Base-by-base conservation (phyloP, 2,113 vertebrate genomes). In the Hystrix brachyura region DNA sequence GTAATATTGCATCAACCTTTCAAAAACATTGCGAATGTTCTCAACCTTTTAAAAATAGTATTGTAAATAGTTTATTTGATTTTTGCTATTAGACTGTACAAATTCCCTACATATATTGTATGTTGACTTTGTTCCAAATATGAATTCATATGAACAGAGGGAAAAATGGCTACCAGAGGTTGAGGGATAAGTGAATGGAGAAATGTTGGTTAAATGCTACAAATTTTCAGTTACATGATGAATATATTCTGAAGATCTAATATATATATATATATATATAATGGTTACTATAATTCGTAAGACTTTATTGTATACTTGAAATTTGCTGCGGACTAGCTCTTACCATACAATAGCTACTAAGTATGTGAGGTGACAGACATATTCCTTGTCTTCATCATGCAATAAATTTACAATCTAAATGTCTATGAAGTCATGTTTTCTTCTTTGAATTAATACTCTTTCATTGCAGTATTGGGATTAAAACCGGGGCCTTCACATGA, bases 101-200 rank as follows among this genome's bases (percentile, higher is more conserved):
- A 64, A 60, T 34, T 74, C 25, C 3, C 34, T 34, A 23, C 59
- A 5, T 21, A 25, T 21, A 32, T 60, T 32, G 14, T 12, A 12
- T 19, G 13, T 46, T 18, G 23, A 81, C 32, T 19, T 19, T 15
- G 18, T n/a, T 43, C 51, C 15, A 43, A 7, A 59, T 29, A 59
- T 18, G 27, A 59, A 59, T 19, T 43, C 25, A 32, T 32, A 60
- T 15, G 29, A 53, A 14, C 17, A 60, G n/a, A 14, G 5, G 59
- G 29, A 46, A 29, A 0, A 67, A 4, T 86, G 19, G 2, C 14
- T 69, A 34, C 5, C 2, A n/a, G 29, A 34, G 6, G 1, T 10
- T 8, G 3, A 34, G 34, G 8, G 23, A 21, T 72, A 1, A 7
- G 38, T 1, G 14, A 64, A 48, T 64, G 23, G 34, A 55, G 86